Evolutionary conservation across 2,888 invertebrate species (phyloP).

Genomic region (Lumbricus terrestris): DNA sequence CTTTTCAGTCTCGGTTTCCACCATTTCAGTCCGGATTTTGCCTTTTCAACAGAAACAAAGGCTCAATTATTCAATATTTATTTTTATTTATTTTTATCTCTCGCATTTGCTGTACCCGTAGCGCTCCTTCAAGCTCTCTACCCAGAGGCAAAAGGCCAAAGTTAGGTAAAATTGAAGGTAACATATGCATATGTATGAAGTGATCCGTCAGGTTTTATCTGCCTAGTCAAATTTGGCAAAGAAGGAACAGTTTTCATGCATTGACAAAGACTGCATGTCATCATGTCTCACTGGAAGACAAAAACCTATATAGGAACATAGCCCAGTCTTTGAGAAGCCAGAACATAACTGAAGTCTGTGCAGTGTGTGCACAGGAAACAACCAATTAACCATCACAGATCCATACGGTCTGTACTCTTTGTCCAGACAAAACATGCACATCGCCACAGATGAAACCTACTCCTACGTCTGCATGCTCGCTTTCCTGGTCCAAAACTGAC

Average conservation of each 20-base stretch:
- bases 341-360: background rate
- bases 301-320: background rate
- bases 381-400: background rate
- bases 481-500: background rate
- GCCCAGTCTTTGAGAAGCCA: background rate
- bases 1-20: slow-evolving; percentile 98
- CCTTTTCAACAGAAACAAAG: slow-evolving; percentile 49
- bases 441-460: background rate
- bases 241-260: background rate
- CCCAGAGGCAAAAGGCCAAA: too few species aligned
- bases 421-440: background rate
- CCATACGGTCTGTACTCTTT: background rate
- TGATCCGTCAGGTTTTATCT: background rate
- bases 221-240: background rate
- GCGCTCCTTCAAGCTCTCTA: too few species aligned
- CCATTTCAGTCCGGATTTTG: slow-evolving; percentile 99
- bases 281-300: background rate
- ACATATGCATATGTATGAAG: too few species aligned
- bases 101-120: too few species aligned
- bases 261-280: background rate
- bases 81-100: too few species aligned
- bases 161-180: too few species aligned
- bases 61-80: background rate
- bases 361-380: background rate
- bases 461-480: background rate